Evolutionary conservation across 2,797 vertebrate species (phyloP), one percentile per base, ranked within the genome.

Genomic region (Halcyon smyrnensis): DNA sequence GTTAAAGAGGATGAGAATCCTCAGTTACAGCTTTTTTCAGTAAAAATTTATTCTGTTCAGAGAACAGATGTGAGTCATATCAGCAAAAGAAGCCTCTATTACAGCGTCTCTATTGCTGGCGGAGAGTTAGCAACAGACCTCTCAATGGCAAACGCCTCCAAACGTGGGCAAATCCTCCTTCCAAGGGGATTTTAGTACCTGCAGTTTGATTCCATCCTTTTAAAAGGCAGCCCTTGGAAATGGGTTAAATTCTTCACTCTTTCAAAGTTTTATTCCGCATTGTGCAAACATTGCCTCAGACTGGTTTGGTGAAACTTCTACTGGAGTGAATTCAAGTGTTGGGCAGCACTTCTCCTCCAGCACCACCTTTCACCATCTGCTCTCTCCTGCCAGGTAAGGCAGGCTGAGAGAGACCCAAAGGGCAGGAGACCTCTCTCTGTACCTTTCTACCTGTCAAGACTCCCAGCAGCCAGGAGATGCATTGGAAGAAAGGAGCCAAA

Each of bases 211-310:
- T 54, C 53, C 6, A 43, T 4, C 30, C 13, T 69, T 86, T 37
- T 39, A 65, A 73, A 75, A 24, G 51, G 37, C 53, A 88, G 25
- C 5, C 70, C 56, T 57, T 57, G 62, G 50, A 43, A 69, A 84
- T 27, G 12, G 10, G 5, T 3, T 8, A 20, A 46, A 83, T 23
- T 43, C 50, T 69, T 45, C 20, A 4, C 12, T 39, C 16, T 73
- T 68, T 34, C 8, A 9, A 48, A 53, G 28, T 17, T 79, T 67
- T 53, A 11, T 25, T 83, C 48, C n/a, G 65, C 20, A 12, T 6
- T 15, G 27, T 43, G 36, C 21, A 43, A 85, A 36, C 1, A 6
- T 4, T 30, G 21, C 15, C 6, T 73, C 0, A 0, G 9, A 13
- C 2, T 0, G 1, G 8, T 17, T 62, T 71, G 45, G 45, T 51